These are phyloP conservation scores for Phorcus lineatus DNA, from an alignment of 2,888 invertebrate genomes.

Conservation along the genomic window DNA sequence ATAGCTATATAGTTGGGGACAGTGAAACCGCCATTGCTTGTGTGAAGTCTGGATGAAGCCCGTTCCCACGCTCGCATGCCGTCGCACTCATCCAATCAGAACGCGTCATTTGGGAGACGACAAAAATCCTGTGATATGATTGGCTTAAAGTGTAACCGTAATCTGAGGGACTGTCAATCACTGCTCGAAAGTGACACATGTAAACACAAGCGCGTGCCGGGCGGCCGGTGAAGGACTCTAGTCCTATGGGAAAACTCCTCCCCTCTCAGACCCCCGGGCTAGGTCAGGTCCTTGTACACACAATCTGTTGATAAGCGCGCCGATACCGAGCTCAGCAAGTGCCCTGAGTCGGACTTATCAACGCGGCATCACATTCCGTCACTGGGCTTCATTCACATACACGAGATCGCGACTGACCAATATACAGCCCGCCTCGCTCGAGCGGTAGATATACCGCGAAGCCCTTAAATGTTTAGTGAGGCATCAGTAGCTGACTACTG, in stretches of 20 bases:
- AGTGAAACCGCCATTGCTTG: not conserved
- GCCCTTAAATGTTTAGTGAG: too few species aligned
- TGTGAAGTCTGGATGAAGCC: conserved; percentile 22
- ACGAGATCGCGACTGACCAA: not conserved
- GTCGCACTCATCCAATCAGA: conserved; percentile 18
- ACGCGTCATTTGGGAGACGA: not conserved
- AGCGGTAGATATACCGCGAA: not conserved
- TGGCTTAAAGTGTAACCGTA: not conserved
- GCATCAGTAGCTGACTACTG: too few species aligned
- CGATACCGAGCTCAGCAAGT: not conserved
- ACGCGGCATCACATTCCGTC: not conserved
- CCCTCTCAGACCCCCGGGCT: not conserved
- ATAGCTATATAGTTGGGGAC: not conserved
- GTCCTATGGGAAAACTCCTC: conserved; percentile 34
- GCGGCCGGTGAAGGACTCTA: not conserved
- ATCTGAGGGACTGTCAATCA: not conserved
- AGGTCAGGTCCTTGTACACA: not conserved
- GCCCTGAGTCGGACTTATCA: conserved; percentile 10
- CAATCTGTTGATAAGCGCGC: conserved; percentile 8
- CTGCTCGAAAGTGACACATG: conserved; percentile 1
- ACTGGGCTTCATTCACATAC: not conserved
- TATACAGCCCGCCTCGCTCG: not conserved
- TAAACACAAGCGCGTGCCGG: conserved; percentile 32
- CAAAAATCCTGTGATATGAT: not conserved
- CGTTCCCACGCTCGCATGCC: conserved; percentile 34